Conservation (phyloP, 1,140 invertebrate genomes). For the Delia radicum region DNA sequence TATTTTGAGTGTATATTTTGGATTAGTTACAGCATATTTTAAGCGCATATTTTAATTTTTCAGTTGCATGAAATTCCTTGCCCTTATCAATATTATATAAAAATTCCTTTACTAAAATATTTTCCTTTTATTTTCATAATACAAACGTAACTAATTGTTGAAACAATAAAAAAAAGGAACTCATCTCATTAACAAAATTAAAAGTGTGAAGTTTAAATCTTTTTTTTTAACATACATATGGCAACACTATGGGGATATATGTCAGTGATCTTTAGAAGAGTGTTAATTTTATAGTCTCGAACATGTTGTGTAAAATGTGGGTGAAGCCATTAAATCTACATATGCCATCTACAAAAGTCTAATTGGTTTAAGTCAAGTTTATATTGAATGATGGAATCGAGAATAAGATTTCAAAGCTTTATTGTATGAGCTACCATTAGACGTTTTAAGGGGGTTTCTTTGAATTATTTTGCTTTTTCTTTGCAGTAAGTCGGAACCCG, state of each 20-base stretch:
- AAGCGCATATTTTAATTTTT: too few species aligned
- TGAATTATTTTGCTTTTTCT: too few species aligned
- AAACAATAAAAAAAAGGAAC: conserved; percentile 23
- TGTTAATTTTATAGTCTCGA: background rate
- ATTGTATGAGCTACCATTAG: too few species aligned
- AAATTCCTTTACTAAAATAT: background rate
- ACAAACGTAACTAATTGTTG: conserved; percentile 27
- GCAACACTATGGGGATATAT: background rate
- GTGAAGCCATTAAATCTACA: background rate
- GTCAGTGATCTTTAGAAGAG: background rate
- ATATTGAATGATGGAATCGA: too few species aligned
- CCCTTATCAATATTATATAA: background rate
- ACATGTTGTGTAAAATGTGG: background rate
- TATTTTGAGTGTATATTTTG: too few species aligned
- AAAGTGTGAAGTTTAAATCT: conserved; percentile 22
- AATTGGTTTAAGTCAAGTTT: too few species aligned
- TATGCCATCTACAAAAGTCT: too few species aligned
- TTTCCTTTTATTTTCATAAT: background rate
- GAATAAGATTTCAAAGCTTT: too few species aligned
- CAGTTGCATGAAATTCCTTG: too few species aligned
- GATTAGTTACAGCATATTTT: too few species aligned
- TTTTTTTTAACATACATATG: background rate
- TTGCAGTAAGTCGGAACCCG: too few species aligned
- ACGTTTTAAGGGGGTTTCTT: too few species aligned
- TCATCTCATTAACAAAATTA: conserved; percentile 14